Conservation (phyloP, 2,797 vertebrate species). For the Pangasius macronema region DNA sequence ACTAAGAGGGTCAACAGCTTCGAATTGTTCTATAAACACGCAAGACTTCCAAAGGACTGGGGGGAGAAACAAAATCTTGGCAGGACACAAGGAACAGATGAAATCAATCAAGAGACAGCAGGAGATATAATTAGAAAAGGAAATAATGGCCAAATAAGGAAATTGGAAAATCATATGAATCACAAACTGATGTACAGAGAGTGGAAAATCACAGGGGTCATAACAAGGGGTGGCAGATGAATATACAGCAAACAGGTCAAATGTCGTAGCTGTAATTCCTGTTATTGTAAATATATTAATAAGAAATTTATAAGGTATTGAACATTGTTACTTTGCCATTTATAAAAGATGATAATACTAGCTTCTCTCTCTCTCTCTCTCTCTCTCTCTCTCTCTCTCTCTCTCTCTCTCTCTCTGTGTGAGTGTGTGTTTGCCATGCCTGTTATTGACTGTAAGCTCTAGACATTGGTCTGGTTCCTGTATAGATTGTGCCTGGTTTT, state of each 20-base stretch:
- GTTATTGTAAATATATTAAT: not conserved
- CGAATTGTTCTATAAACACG: not conserved
- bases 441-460: conserved; percentile 54
- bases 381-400: not conserved
- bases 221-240: not conserved
- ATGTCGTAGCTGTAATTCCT: not conserved
- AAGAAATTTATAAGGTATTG: not conserved
- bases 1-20: not conserved
- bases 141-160: not conserved
- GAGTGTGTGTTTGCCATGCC: not conserved
- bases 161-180: not conserved
- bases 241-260: not conserved
- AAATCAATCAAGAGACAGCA: conserved; percentile 22
- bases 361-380: not conserved
- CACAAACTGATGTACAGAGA: not conserved
- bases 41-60: not conserved
- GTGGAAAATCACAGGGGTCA: not conserved
- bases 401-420: not conserved
- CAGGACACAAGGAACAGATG: conserved; percentile 2
- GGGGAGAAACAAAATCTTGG: not conserved
- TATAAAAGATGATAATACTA: not conserved
- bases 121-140: not conserved
- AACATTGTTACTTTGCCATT: not conserved
- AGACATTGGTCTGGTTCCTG: conserved; percentile 52
- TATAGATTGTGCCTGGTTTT: conserved; percentile 34